These are phyloP conservation scores for Lepidiolamprologus cunningtoni DNA, from an alignment of 2,113 vertebrate genomes.

Conservation along the genomic window DNA sequence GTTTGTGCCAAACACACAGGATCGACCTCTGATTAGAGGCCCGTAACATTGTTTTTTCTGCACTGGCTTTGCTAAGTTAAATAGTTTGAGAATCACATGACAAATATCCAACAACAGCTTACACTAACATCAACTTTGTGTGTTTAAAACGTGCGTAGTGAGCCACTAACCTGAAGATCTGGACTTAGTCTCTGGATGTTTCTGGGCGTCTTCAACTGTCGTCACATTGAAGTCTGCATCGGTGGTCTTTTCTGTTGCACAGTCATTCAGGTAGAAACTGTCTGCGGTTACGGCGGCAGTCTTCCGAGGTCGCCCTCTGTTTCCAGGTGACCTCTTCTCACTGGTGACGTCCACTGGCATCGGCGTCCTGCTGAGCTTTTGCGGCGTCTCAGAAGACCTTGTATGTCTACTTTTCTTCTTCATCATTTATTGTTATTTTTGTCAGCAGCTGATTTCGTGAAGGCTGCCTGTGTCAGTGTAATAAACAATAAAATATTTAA, in stretches of 20 bases:
- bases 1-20: background rate
- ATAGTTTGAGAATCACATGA: background rate
- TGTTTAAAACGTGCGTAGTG: fast-evolving
- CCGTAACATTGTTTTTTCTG: background rate
- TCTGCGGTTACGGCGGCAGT: background rate
- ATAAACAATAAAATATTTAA: background rate
- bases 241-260: background rate
- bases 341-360: background rate
- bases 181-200: conserved; percentile 2
- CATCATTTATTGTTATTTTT: background rate
- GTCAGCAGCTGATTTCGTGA: background rate
- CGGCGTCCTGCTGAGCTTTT: background rate
- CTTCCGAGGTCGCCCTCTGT: conserved; percentile 34
- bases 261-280: background rate
- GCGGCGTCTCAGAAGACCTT: conserved; percentile 43
- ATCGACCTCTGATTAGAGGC: fast-evolving
- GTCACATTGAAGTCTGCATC: background rate
- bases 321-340: conserved; percentile 7
- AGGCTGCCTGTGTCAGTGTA: background rate
- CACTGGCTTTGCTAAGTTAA: background rate
- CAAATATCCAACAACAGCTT: fast-evolving
- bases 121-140: background rate
- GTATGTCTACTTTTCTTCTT: conserved; percentile 74
- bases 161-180: background rate
- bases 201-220: background rate